Evolutionary conservation across 2,888 invertebrate species (phyloP).

Genomic region (Doris montereyensis): DNA sequence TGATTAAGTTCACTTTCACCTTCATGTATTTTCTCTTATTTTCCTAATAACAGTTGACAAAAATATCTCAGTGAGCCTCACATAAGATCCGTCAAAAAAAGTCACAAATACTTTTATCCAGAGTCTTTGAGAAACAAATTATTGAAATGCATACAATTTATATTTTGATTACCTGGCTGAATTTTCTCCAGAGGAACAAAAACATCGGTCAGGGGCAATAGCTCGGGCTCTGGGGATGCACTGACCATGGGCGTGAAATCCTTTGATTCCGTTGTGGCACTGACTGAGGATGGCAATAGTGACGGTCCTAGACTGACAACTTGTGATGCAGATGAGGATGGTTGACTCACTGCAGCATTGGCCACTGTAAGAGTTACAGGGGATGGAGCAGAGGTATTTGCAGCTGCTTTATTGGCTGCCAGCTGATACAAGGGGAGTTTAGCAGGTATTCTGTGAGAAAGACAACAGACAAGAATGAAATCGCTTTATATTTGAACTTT

Average conservation of each 20-base stretch:
- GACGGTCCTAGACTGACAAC: neutral
- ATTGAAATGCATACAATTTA: no score
- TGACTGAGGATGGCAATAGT: slow-evolving; percentile 16
- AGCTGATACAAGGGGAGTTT: slow-evolving; percentile 63
- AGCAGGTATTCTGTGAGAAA: slow-evolving; percentile 46
- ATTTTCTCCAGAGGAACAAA: slow-evolving; percentile 84
- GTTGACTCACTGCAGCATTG: neutral
- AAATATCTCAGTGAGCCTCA: no score
- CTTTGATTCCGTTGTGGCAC: slow-evolving; percentile 4
- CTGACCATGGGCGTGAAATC: slow-evolving; percentile 41
- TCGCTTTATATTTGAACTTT: no score
- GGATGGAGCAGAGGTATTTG: slow-evolving; percentile 30
- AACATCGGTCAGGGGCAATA: slow-evolving; percentile 80
- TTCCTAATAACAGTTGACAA: no score
- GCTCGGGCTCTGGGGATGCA: slow-evolving; percentile 63
- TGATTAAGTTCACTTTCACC: no score
- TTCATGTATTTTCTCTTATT: no score
- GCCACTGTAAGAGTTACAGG: slow-evolving; percentile 29
- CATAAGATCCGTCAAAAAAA: neutral
- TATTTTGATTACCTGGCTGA: slow-evolving; percentile 80
- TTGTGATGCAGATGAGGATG: neutral
- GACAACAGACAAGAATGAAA: no score
- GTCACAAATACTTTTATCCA: neutral
- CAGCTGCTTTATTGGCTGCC: slow-evolving; percentile 45
- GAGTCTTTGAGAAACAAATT: no score